Base-by-base conservation (phyloP, 1,140 invertebrate genomes). In the Drosophila novamexicana region DNA sequence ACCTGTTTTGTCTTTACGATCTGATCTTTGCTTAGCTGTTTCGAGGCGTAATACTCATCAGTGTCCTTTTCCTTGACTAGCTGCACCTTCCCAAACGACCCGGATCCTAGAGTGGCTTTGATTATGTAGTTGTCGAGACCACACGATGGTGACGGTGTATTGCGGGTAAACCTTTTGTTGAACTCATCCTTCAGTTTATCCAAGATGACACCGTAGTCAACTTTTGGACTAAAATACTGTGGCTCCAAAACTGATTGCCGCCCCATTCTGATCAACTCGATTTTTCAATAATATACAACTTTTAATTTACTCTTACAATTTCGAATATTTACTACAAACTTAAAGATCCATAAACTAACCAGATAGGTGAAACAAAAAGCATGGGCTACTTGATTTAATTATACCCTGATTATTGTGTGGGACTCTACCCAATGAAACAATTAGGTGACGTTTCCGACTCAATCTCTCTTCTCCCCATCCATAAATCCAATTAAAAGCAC, bases 1-100 rank as follows among this genome's bases (percentile, higher is more conserved):
- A 98, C 94, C 93, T 98, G 97, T 85, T 97, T 97, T 77, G 95
- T 94, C 91, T 96, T 97, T 0, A 98, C 94, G 14, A 98, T 94
- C 92, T 97, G 97, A 73, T 95, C 95, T 93, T 99, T 99, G 80
- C 97, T 96, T 67, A 99, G 92, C 71, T 98, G 95, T 94, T 99
- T 99, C 95, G 98, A 97, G 0, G 98, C 98, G 90, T 95, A 98
- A 79, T 94, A 97, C 7, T 36, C 52, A 0, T 77, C 71, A 0
- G 67, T 32, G 0, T 72, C 54, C 45, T 49, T 78, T n/a, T 90
- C 73, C 49, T 57, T 67, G 10, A 90, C 73, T 7, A 92, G 39
- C 53, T 82, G 79, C 50, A 92, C 91, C 47, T 78, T 79, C 7
- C 91, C 91, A 57, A 92, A 92, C 6, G 91, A 92, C 0, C 91